Evolutionary conservation across 2,797 vertebrate genomes (phyloP).

Genomic region (Eleutherodactylus coqui): DNA sequence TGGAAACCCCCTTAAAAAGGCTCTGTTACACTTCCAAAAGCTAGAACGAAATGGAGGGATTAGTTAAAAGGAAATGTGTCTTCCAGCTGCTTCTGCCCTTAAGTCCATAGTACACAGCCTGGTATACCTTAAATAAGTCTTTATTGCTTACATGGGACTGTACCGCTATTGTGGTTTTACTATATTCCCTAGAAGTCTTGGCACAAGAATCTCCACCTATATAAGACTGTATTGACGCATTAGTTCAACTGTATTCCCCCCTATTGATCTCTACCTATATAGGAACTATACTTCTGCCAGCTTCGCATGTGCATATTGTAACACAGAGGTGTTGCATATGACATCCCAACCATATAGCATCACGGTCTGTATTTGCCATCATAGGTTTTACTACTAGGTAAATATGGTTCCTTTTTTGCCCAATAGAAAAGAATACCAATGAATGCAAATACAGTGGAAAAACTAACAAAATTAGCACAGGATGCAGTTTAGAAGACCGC

Average conservation of each 20-base stretch:
- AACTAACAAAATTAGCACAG: too few species aligned
- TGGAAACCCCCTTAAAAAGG: background rate
- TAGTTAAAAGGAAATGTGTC: background rate
- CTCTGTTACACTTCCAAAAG: background rate
- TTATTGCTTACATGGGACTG: background rate
- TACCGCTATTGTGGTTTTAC: background rate
- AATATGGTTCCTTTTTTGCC: too few species aligned
- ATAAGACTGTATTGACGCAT: too few species aligned
- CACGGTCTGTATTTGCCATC: too few species aligned
- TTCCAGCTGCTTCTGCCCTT: background rate
- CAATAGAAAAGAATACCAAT: too few species aligned
- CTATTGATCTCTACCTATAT: background rate
- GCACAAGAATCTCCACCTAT: too few species aligned
- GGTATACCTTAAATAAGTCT: background rate
- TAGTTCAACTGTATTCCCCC: background rate
- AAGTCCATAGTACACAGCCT: background rate
- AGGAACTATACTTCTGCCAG: background rate
- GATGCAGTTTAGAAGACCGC: too few species aligned
- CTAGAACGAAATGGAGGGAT: constrained; percentile 46
- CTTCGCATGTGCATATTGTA: too few species aligned
- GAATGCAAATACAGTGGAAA: too few species aligned
- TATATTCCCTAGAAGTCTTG: background rate
- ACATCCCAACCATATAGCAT: too few species aligned
- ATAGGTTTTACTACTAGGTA: too few species aligned
- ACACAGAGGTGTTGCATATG: background rate